Evolutionary conservation across 2,797 vertebrate species (phyloP).

Genomic region (Rhincodon typus): DNA sequence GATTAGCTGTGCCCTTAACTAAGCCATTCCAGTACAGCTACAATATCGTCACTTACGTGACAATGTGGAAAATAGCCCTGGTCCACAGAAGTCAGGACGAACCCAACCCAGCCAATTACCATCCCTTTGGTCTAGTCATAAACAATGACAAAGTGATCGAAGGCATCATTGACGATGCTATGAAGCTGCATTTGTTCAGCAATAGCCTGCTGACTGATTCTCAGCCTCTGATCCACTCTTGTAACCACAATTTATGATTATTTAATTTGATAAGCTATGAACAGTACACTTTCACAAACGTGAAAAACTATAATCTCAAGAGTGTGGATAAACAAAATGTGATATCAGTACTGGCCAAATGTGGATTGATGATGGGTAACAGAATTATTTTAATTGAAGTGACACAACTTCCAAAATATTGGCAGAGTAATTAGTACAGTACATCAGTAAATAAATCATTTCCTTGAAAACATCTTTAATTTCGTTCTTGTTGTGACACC

Average conservation of each 20-base stretch:
- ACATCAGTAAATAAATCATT: constrained; percentile 11
- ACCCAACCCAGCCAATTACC: no score
- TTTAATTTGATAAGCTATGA: no score
- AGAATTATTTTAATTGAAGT: not conserved
- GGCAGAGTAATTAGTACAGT: not conserved
- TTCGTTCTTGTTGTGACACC: not conserved
- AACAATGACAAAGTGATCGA: no score
- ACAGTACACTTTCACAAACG: not conserved
- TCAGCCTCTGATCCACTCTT: not conserved
- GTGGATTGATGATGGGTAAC: not conserved
- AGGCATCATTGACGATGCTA: no score
- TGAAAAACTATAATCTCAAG: not conserved
- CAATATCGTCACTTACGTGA: no score
- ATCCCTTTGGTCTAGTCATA: no score
- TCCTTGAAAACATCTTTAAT: not conserved
- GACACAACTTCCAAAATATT: not conserved
- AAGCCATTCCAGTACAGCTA: no score
- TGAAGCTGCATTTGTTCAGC: no score
- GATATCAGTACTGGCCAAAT: not conserved
- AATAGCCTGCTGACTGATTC: no score
- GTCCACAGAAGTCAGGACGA: no score
- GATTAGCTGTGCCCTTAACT: no score
- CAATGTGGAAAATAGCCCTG: no score
- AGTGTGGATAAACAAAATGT: not conserved
- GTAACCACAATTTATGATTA: not conserved